Evolutionary conservation across 2,888 invertebrate genomes (phyloP), one percentile per base, ranked within the genome.

Genomic region (Phorcus lineatus): DNA sequence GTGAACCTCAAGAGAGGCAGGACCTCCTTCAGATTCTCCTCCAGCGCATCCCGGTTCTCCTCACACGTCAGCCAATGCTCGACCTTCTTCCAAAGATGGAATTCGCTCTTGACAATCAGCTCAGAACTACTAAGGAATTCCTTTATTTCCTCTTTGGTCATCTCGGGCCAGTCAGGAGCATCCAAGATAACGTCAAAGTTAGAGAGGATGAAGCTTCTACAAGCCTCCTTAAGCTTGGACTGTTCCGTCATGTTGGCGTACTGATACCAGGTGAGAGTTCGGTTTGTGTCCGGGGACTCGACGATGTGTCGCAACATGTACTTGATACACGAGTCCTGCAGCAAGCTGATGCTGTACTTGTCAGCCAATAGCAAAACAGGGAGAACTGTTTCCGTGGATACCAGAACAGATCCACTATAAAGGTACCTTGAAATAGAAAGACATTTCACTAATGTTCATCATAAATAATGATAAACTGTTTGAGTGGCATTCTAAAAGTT

Each of bases 271-370:
- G 90, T 89, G 7, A 91, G 82, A 53, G 90, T 89, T 11, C 89
- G 84, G 74, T 90, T 90, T 11, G 89, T 88, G 84, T 90, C 89
- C 0, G 90, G 90, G 7, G 87, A 86, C 77, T 90, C 89, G 0
- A 89, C 91, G n/a, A 91, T 89, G 80, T 91, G 90, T 16, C 86
- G 84, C 67, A 86, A 78, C 91, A 91, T 91, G 83, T 89, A 90
- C 17, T 86, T 83, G 7, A 90, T 87, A 83, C 90, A 90, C 9
- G 89, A 86, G 55, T 88, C 82, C 0, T 86, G 86, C 17, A 91
- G 93, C 90, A 87, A 90, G 22, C 84, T 82, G 24, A 90, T 86
- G 57, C 87, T 84, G 82, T 91, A 90, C 80, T 88, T 90, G 83
- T 91, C 91, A 0, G 90, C 88, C 70, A 91, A 80, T 11, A 89